Conservation (phyloP, 2,113 vertebrate species). For the Meleagris gallopavo region DNA sequence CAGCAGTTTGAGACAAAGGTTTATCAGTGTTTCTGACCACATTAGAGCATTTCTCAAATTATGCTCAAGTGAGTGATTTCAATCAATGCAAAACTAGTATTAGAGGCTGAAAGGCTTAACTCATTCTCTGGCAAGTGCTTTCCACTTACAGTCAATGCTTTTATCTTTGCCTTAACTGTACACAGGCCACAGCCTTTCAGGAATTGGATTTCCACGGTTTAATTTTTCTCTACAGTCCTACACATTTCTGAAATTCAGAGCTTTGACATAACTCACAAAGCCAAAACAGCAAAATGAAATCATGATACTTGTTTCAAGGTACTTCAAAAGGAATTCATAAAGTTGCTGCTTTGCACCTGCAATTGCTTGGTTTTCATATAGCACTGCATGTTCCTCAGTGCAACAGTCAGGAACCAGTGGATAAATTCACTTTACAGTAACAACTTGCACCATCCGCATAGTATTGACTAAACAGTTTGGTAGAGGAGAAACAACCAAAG, state of each 20-base stretch:
- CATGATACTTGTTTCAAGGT: neutral
- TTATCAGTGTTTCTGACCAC: neutral
- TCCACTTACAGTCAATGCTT: neutral
- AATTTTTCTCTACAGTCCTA: neutral
- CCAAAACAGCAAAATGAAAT: neutral
- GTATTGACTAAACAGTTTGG: neutral
- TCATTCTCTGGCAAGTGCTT: neutral
- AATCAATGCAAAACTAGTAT: neutral
- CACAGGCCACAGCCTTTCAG: neutral
- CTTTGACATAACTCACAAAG: neutral
- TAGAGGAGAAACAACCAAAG: neutral
- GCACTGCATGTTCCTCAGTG: neutral
- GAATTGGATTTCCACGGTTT: neutral
- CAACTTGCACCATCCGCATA: neutral
- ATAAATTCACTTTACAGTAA: neutral
- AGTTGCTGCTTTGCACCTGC: neutral
- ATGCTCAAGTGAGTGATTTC: neutral
- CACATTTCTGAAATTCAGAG: neutral
- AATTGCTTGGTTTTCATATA: neutral
- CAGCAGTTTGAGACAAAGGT: neutral
- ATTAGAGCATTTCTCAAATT: slow-evolving; percentile 21
- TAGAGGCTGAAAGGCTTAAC: neutral
- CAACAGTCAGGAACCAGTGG: neutral
- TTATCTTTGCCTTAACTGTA: neutral
- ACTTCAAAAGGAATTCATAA: neutral